Conservation (phyloP, 2,888 invertebrate species). For the Chirona hameri region DNA sequence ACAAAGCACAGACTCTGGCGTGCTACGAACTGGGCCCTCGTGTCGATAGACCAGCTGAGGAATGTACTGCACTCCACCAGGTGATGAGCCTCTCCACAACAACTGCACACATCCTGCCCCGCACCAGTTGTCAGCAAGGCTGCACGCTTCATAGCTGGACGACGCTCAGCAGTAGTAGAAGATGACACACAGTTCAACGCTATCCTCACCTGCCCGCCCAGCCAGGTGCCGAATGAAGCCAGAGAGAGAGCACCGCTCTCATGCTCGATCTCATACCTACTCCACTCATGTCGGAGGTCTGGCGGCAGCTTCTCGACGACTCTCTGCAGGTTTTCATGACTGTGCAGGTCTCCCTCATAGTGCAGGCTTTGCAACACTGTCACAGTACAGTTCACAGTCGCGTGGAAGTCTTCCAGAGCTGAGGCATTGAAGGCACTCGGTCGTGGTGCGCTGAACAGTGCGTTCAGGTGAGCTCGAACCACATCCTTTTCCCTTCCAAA, state of each 20-base stretch:
- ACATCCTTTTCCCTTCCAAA: background rate
- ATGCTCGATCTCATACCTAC: background rate
- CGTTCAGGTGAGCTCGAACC: background rate
- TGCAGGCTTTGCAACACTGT: background rate
- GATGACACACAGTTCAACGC: background rate
- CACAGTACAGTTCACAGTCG: background rate
- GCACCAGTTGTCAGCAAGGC: background rate
- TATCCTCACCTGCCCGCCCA: background rate
- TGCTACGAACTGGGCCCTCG: background rate
- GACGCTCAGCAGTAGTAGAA: background rate
- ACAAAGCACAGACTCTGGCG: background rate
- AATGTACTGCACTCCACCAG: background rate
- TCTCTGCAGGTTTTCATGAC: background rate
- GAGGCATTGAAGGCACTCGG: background rate
- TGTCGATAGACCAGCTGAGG: background rate
- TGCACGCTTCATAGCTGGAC: background rate
- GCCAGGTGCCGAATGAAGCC: background rate
- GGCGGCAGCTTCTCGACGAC: background rate
- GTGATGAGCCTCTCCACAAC: background rate
- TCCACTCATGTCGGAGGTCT: background rate
- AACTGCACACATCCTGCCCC: background rate
- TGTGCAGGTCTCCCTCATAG: background rate
- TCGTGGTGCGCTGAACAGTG: background rate
- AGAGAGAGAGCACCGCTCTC: background rate
- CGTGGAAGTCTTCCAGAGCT: background rate